Evolutionary conservation across 2,888 invertebrate species (phyloP).

Genomic region (Lithophane leautieri): DNA sequence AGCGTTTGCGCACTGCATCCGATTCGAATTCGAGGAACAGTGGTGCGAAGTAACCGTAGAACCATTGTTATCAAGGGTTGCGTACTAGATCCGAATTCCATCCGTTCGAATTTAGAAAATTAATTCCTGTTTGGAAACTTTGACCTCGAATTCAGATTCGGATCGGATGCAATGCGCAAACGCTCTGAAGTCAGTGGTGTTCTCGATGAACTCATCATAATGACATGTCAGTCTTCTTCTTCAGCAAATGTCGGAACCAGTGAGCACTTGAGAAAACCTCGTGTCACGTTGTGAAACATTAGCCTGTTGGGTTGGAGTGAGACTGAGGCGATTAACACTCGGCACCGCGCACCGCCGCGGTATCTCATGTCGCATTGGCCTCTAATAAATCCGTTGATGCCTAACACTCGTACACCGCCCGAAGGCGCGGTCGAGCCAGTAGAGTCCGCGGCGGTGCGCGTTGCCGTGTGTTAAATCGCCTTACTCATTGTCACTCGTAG

Average conservation of each 20-base stretch:
- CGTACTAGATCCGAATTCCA: neutral
- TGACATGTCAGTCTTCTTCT: neutral
- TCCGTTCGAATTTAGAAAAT: neutral
- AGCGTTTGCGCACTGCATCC: neutral
- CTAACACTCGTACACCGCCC: no score
- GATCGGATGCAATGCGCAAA: neutral
- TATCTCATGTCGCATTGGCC: no score
- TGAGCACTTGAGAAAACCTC: neutral
- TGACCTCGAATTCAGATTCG: neutral
- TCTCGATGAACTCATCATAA: constrained; percentile 5
- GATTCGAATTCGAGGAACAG: neutral
- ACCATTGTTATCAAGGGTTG: neutral
- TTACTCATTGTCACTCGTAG: neutral
- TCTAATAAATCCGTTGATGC: no score
- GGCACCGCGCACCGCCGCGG: no score
- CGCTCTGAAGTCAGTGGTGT: neutral
- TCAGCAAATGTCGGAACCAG: neutral
- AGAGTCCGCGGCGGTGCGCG: no score
- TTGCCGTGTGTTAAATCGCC: no score
- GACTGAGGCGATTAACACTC: no score
- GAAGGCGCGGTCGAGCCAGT: no score
- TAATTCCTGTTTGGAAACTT: neutral
- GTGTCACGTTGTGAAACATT: neutral
- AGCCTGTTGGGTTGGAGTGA: neutral
- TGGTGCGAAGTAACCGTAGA: neutral